Base-by-base conservation (phyloP, 1,140 invertebrate genomes). In the Lordiphosa clarofinis region DNA sequence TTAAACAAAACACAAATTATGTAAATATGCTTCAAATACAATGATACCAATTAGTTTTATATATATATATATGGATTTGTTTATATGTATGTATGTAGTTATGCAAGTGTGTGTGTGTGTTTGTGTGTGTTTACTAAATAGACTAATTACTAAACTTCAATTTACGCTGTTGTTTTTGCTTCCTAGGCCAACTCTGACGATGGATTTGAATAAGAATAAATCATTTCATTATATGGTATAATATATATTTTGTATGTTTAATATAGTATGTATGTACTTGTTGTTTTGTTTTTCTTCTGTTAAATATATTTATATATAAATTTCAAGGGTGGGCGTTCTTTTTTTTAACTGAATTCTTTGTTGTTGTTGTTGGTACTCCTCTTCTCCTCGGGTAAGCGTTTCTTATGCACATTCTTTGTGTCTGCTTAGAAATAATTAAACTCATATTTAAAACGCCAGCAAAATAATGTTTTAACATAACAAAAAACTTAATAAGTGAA, bases 311-410 rank as follows among this genome's bases (percentile, higher is more conserved):
- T 59, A 68, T 50, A 63, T 75, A 53, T 81, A 56, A 69, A 70
- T 68, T 71, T 68, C 39, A 75, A 81, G 76, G 76, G 76, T 81
- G 76, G 76, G 78, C 72, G 42, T 63, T 64, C 37, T 68, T 66
- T 55, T 57, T 42, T 55, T 42, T 37, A 12, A 35, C 44, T 31
- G 28, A 31, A 13, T 9, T 56, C 33, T 48, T 13, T 33, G 19
- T 38, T 33, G 19, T 38, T 59, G 40, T 35, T 40, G 40, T 39
- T 40, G n/a, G 28, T 63, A 46, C 10, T 33, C 12, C 47, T 33
- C 12, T 42, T 57, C 48, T 56, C 53, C 47, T 42, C 62, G 36
- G 10, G 54, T 69, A 69, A 69, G 64, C 65, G 65, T 69, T 69
- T 60, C 24, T 44, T 46, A 50, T 69, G 48, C 56, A 69, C 31